Percentiles rank a stretch among this genome's conserved stretches.
These are phyloP conservation scores for Tinamus major DNA, from an alignment of 2,797 vertebrate species.

Conservation along the genomic window DNA sequence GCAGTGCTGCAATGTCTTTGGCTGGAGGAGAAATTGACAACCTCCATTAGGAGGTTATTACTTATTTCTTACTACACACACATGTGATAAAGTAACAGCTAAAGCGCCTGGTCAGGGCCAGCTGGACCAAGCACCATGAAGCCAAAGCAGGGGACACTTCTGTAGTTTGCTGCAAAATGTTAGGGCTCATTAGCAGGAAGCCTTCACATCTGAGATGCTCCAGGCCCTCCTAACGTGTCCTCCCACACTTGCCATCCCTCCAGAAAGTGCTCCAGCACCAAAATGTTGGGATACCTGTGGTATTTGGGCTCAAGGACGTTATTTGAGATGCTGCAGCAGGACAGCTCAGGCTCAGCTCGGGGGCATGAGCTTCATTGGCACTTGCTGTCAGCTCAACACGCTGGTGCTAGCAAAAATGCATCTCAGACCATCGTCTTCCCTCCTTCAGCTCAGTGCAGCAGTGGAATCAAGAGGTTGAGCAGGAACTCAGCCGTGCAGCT, in stretches of 20 bases:
- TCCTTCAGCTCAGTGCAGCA: not conserved
- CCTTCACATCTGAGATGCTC: not conserved
- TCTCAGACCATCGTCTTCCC: not conserved
- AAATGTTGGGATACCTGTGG: rapidly evolving
- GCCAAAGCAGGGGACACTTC: not conserved
- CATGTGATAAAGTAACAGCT: not conserved
- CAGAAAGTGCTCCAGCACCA: not conserved
- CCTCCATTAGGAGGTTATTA: rapidly evolving
- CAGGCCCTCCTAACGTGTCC: not conserved
- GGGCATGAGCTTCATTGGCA: not conserved
- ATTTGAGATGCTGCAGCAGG: not conserved
- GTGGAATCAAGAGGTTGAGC: not conserved
- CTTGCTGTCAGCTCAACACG: not conserved
- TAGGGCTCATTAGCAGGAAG: not conserved
- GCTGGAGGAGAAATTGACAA: not conserved
- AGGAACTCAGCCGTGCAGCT: not conserved
- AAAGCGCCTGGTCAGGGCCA: not conserved
- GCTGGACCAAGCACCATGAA: not conserved
- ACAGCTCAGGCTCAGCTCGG: not conserved
- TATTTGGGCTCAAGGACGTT: not conserved
- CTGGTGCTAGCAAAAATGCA: not conserved
- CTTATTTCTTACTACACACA: not conserved
- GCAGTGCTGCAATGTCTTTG: not conserved
- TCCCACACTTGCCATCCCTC: not conserved
- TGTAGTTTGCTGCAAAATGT: not conserved